Conservation (phyloP, 2,888 invertebrate species). For the Calameuta filiformis region DNA sequence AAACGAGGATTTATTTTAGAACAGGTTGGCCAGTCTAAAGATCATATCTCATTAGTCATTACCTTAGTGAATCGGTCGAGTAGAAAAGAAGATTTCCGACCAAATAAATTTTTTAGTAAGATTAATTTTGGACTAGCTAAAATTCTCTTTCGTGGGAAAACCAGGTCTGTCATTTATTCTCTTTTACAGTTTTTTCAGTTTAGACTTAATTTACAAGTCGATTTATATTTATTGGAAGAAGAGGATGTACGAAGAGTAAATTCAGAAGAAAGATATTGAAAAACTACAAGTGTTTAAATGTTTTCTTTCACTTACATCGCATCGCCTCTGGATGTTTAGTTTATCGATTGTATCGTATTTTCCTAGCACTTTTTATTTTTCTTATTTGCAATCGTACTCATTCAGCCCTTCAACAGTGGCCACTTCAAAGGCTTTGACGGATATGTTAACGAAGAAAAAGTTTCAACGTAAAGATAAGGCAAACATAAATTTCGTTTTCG, state of each 20-base stretch:
- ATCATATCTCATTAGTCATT: not conserved
- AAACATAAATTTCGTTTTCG: not conserved
- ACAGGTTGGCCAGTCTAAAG: not conserved
- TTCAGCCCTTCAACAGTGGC: not conserved
- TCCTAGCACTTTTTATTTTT: not conserved
- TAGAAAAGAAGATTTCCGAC: constrained; percentile 6
- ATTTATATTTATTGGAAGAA: constrained; percentile 34
- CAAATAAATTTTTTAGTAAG: constrained; percentile 42
- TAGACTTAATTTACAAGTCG: constrained; percentile 23
- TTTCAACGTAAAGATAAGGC: not conserved
- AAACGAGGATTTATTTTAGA: not conserved
- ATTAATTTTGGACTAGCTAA: constrained; percentile 33
- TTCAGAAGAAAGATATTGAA: not conserved
- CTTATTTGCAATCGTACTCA: not conserved
- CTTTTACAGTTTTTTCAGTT: not conserved
- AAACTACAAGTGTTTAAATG: not conserved
- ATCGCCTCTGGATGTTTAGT: not conserved
- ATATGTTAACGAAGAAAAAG: not conserved
- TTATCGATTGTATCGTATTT: not conserved
- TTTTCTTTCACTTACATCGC: not conserved
- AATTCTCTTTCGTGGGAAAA: not conserved
- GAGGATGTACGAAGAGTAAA: not conserved
- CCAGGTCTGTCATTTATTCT: not conserved
- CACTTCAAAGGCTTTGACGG: not conserved
- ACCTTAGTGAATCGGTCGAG: not conserved